These are phyloP conservation scores for Blera fallax DNA, from an alignment of 2,888 invertebrate genomes.

Conservation along the genomic window DNA sequence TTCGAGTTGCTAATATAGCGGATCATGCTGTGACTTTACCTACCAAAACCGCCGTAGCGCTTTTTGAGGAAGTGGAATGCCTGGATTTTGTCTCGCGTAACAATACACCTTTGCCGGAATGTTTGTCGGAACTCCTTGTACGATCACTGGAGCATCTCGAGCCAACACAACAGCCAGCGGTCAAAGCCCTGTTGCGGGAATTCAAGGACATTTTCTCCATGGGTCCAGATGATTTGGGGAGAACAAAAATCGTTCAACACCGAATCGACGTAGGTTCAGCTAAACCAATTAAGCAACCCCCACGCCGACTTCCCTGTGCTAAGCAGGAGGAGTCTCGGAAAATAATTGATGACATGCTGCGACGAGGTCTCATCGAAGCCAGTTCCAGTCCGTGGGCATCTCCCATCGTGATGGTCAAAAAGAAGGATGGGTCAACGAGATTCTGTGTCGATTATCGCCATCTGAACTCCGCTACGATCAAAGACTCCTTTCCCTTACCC, in stretches of 20 bases:
- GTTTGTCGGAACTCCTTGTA: neutral
- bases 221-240: too few relatives aligned
- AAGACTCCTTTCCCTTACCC: too few relatives aligned
- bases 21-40: constrained; percentile 20
- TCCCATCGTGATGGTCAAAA: too few relatives aligned
- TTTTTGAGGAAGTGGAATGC: constrained; percentile 2
- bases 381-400: too few relatives aligned
- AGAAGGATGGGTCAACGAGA: too few relatives aligned
- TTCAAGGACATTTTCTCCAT: too few relatives aligned
- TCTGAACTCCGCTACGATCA: too few relatives aligned
- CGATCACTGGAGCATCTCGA: constrained; percentile 6
- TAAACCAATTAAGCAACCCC: constrained; percentile 17
- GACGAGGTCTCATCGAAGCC: too few relatives aligned
- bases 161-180: constrained; percentile 2
- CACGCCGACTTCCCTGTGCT: constrained; percentile 17
- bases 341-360: too few relatives aligned
- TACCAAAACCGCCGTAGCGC: neutral
- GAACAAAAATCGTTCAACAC: constrained; percentile 21
- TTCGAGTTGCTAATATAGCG: neutral
- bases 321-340: too few relatives aligned
- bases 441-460: too few relatives aligned
- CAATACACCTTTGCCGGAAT: neutral
- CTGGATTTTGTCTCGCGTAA: neutral
- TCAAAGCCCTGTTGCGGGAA: constrained; percentile 3
- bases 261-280: constrained; percentile 34